Evolutionary conservation across 2,113 vertebrate genomes (phyloP), one percentile per base, ranked within the genome.

Genomic region (Mustela lutreola): DNA sequence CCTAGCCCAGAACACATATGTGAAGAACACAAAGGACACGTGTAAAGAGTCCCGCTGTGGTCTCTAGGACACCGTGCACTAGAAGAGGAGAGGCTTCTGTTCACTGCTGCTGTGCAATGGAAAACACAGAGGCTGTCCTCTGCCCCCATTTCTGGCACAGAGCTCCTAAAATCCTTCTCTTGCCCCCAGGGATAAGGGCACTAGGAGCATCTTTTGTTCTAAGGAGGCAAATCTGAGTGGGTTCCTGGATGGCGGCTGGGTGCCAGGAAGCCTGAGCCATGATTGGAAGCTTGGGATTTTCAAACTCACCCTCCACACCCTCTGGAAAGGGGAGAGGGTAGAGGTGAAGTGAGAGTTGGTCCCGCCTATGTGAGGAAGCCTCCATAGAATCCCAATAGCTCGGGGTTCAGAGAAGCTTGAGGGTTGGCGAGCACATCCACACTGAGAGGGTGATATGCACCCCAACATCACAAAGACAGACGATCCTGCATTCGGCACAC

Each of bases 401-500:
- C 9, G 33, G 36, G 19, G 53, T n/a, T 33, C 31, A 1, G 36
- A 75, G 36, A 75, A 75, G 70, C 87, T 60, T 56, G 28, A 2
- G 33, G 28, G 31, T 16, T 11, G 36, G 2, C 31, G 28, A n/a
- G 42, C 36, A 89, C 39, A 45, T 24, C 28, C 70, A 60, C 7
- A 16, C 36, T 4, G 36, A 39, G 11, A 60, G 12, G 56, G 1
- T 4, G 70, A 24, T 11, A 4, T 22, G 58, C 26, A 60, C 26
- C 53, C 36, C 70, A 60, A 0, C 18, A 60, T 3, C 36, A 22
- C 4, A 5, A 4, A 11, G 70, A 45, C 36, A 45, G 36, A 60
- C 21, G 16, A 11, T 1, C 67, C 67, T 14, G n/a, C 56, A 50
- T 26, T 58, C 1, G 0, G 67, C n/a, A 21, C 50, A 19, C 53